Base-by-base conservation (phyloP, 2,113 vertebrate species). In the Dasyurus viverrinus region DNA sequence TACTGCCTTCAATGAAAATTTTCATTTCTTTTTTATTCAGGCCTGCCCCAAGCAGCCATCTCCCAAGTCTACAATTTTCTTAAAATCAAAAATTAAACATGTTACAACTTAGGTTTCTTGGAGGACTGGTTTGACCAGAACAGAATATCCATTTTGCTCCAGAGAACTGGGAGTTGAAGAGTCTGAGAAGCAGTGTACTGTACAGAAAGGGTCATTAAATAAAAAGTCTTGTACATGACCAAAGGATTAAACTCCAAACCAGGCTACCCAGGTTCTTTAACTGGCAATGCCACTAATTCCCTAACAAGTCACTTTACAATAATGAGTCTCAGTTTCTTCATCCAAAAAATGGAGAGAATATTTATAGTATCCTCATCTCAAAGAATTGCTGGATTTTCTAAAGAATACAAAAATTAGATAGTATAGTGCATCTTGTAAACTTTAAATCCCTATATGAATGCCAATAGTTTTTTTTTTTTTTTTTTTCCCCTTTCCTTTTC, bases 51-150 rank as follows among this genome's bases (percentile, higher is more conserved):
- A 76, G 68, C n/a, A 84, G n/a, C n/a, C n/a, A 84, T 84, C n/a
- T 84, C 68, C 68, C 68, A 84, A 25, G 47, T 48, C 25, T 52
- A 47, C 3, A 30, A 90, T 50, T 90, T 50, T 50, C 48, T 50
- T 90, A 19, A n/a, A 47, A 8, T 90, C 36, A 68, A 68, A 90
- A 90, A 8, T 25, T 90, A 90, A 50, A 90, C 47, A 14, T 90
- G 47, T 30, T 12, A 90, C 48, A 90, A 90, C 89, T 90, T 50
- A 27, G 89, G 89, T 16, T 52, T 90, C 89, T 27, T 90, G 46
- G 89, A 90, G 89, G 89, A 90, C 48, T 90, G 26, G 89, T 90
- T 90, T 90, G 89, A 90, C 89, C 46, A 90, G 48, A 47, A 48
- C 30, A 3, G 1, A 2, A 90, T 12, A 26, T 50, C 26, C 89